Evolutionary conservation across 2,797 vertebrate species (phyloP).

Genomic region (Poecilia wingei): DNA sequence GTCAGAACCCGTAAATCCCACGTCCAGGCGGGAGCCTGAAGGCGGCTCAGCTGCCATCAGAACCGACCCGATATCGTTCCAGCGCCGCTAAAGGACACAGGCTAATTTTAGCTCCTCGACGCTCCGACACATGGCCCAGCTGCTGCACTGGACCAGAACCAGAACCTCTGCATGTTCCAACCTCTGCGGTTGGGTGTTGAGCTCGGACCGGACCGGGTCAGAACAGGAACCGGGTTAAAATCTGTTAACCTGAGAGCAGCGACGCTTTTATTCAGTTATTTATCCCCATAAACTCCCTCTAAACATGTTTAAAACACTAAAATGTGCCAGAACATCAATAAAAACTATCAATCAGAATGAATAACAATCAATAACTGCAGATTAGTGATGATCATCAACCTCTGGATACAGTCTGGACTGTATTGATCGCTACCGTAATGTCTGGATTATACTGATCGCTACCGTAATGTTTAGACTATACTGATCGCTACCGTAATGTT

Average conservation of each 20-base stretch:
- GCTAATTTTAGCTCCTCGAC: conserved; percentile 39
- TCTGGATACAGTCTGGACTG: too few relatives aligned
- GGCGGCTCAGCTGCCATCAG: not conserved
- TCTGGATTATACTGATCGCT: too few relatives aligned
- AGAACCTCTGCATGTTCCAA: not conserved
- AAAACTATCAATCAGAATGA: too few relatives aligned
- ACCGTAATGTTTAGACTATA: too few relatives aligned
- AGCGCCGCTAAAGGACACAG: conserved; percentile 20
- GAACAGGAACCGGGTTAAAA: not conserved
- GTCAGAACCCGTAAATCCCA: not conserved
- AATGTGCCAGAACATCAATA: too few relatives aligned
- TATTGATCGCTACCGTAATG: too few relatives aligned
- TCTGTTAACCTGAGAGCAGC: not conserved
- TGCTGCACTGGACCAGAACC: not conserved
- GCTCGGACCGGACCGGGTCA: not conserved
- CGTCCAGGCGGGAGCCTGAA: not conserved
- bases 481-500: too few relatives aligned
- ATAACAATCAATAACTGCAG: too few relatives aligned
- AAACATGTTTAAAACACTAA: too few relatives aligned
- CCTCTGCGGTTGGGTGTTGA: too few relatives aligned
- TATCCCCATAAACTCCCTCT: too few relatives aligned
- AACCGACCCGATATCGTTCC: not conserved
- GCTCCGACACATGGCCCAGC: conserved; percentile 20
- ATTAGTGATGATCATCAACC: too few relatives aligned
- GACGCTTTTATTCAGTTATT: not conserved